phyloP scores from a whole-genome alignment of 2,113 vertebrate genomes.

The Pachyramphus minor region DNA sequence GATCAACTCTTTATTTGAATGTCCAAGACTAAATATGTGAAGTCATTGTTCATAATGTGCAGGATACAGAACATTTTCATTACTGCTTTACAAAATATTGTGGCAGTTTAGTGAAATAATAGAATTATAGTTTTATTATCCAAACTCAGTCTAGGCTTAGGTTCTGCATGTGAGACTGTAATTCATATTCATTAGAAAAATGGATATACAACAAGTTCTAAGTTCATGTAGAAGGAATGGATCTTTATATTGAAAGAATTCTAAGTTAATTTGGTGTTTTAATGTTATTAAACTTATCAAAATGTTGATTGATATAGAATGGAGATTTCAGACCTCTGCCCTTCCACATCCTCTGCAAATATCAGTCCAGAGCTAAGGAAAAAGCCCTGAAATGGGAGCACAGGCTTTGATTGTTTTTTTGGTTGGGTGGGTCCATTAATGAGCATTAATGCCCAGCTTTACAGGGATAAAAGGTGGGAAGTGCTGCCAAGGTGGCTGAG shows the following conservation, averaged over 20 bases:
- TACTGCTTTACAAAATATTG: not conserved
- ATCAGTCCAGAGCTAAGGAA: not conserved
- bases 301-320: not conserved
- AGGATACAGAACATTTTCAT: not conserved
- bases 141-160: not conserved
- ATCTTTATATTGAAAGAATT: not conserved
- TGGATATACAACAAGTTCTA: not conserved
- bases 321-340: not conserved
- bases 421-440: not conserved
- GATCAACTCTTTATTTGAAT: not conserved
- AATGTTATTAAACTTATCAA: not conserved
- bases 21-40: not conserved
- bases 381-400: not conserved
- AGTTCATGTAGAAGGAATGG: not conserved
- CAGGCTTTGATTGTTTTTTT: not conserved
- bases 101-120: not conserved
- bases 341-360: not conserved
- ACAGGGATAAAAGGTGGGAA: not conserved
- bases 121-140: not conserved
- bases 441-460: not conserved
- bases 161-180: not conserved
- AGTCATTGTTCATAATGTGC: not conserved
- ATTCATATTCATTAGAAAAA: not conserved
- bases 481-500: not conserved
- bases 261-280: not conserved